Base-by-base conservation (phyloP, 2,888 invertebrate species). In the Thereva nobilitata region DNA sequence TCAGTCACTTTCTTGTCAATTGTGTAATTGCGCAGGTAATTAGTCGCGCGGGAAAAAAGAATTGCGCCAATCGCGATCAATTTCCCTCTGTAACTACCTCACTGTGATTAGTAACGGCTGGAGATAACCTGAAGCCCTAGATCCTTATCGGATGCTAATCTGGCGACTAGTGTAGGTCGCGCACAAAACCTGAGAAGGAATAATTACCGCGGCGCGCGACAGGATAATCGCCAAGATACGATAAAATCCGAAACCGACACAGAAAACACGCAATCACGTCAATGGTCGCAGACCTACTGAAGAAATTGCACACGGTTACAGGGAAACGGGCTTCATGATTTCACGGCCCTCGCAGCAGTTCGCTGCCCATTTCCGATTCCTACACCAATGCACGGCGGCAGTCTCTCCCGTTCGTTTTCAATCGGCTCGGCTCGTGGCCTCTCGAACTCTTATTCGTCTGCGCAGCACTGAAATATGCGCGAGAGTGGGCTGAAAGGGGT, bases 241-340 rank as follows among this genome's bases (percentile, higher is more conserved):
- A 64, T 38, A 38, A 67, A 53, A 45, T 52, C 38, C 67, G 71
- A 68, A 67, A 66, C 70, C 69, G 65, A 69, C 70, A 61, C 70
- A 71, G 70, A 69, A 66, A 68, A 74, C 72, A 74, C 73, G 73
- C 72, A 75, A 73, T 72, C 77, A 75, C 78, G 77, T 74, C 79
- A 79, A 80, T 79, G 78, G 80, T 78, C 78, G 76, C 76, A 76
- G 76, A 78, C 78, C 78, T 78, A 80, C 80, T 80, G 77, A 80
- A 75, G 70, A 69, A 70, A 35, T 42, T 5, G 37, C 41, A 49
- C 12, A 40, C 50, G 40, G 50, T 65, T 41, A 55, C 55, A 41
- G 23, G 40, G 7, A 23, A 23, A 23, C 23, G 23, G 23, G 23
- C 23, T 23, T 23, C 23, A 23, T 23, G 2, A 23, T 23, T 23